These are phyloP conservation scores for Loripinus fragilis DNA, from an alignment of 2,888 invertebrate species.

Conservation along the genomic window DNA sequence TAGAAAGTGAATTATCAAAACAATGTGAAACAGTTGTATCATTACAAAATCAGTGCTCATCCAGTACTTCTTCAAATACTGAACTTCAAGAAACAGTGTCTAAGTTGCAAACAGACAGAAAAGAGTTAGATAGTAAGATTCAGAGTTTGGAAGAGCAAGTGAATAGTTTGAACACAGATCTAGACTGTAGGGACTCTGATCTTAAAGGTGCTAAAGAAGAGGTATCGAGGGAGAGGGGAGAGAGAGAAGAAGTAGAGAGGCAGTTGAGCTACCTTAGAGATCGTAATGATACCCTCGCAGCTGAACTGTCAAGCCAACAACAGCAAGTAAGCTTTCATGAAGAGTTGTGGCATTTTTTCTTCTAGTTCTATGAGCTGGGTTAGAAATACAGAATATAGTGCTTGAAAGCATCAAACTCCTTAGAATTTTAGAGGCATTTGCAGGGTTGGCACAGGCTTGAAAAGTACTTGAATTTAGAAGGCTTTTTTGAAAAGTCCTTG, in stretches of 20 bases:
- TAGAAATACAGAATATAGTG: too few species aligned
- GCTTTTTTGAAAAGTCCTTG: too few species aligned
- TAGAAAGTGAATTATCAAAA: not conserved
- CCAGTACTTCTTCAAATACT: not conserved
- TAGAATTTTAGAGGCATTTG: too few species aligned
- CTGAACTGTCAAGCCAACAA: conserved; percentile 63
- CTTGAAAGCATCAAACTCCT: too few species aligned
- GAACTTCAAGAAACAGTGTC: not conserved
- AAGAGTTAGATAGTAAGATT: conserved; percentile 20
- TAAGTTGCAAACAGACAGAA: not conserved
- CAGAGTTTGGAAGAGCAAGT: conserved; percentile 1
- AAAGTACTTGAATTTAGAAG: too few species aligned
- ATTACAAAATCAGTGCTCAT: conserved; percentile 2
- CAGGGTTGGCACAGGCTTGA: too few species aligned
- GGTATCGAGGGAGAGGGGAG: conserved; percentile 37
- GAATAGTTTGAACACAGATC: conserved; percentile 18
- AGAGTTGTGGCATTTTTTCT: too few species aligned
- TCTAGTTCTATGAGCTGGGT: too few species aligned
- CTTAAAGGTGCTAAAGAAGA: conserved; percentile 31
- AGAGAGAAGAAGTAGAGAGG: conserved; percentile 42
- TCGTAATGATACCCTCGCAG: conserved; percentile 52
- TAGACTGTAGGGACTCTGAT: conserved; percentile 22
- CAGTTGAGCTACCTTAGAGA: conserved; percentile 51
- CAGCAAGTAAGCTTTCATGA: too few species aligned
- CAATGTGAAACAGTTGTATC: not conserved